Evolutionary conservation across 2,888 invertebrate genomes (phyloP), one percentile per base, ranked within the genome.

Genomic region (Pseudeuparius sepicola): DNA sequence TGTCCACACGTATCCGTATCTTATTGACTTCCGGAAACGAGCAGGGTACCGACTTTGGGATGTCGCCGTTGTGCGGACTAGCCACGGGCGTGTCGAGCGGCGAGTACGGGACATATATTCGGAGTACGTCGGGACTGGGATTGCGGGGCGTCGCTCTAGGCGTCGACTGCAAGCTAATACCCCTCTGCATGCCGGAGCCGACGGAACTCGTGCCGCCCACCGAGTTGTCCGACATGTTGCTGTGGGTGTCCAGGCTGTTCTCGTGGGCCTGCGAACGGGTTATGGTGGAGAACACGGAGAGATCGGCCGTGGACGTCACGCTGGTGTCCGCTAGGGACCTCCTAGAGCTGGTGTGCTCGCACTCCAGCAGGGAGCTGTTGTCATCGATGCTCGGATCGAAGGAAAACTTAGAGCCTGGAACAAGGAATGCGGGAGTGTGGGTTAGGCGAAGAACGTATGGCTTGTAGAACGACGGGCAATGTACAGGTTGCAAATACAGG

Each of bases 291-390:
- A 85, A 81, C 44, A 84, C 81, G 48, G 82, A 82, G 39, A 85
- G 67, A 58, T 85, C 84, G 1, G 85, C 84, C 1, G 85, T 85
- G 31, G 84, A 85, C 16, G 85, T 86, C 33, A 85, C 81, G 50
- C 83, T 83, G 13, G 85, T 86, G 56, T 84, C 85, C 11, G 85
- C 84, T 40, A 86, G 66, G 31, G 85, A 86, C 34, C 82, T 75
- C 36, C 83, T 70, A 11, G 84, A 85, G 14, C 84, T 81, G 39
- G 71, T 68, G 39, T 70, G 70, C 24, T 65, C 64, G 39, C 63
- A 62, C 39, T 67, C 70, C 35, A 78, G 56, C 41, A 73, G 66
- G 16, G 83, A 83, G 49, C 74, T 74, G 12, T 77, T 77, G 55
- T 84, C 84, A 42, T 74, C 73, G 45, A 73, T 65, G 52, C 71